Conservation (phyloP, 92 coral and sea anemone species). For the Actinernus sp. region DNA sequence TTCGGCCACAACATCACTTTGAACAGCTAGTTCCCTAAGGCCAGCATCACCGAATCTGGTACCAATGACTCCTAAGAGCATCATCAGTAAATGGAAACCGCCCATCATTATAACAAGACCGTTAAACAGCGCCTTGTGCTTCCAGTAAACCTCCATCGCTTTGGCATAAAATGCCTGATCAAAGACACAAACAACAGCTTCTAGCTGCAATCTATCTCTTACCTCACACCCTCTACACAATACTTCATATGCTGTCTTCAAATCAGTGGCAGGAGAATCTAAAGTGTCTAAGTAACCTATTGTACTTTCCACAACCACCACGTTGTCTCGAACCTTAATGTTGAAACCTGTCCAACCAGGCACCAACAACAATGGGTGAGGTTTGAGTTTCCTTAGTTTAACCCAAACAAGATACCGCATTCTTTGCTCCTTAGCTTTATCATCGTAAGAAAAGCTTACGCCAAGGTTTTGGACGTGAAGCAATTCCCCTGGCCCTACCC, state of each 20-base stretch:
- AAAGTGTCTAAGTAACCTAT: conserved; percentile 70
- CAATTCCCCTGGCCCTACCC: conserved; percentile 71
- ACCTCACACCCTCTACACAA: conserved; percentile 72
- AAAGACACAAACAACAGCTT: conserved; percentile 70
- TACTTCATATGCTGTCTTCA: conserved; percentile 76
- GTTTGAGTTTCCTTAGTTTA: conserved; percentile 69
- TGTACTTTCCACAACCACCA: conserved; percentile 67
- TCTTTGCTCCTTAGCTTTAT: conserved; percentile 36
- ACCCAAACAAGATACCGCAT: conserved; percentile 72
- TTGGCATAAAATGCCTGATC: conserved; percentile 81
- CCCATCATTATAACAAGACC: conserved; percentile 74
- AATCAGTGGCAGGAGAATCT: conserved; percentile 78
- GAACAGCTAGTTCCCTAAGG: conserved; percentile 57
- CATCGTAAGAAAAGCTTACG: conserved; percentile 39
- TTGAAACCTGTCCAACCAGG: conserved; percentile 87
- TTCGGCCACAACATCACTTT: conserved; percentile 44
- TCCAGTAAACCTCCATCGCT: conserved; percentile 73
- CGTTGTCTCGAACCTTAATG: conserved; percentile 56
- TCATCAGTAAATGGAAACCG: conserved; percentile 63
- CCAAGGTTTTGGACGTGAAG: conserved; percentile 59
- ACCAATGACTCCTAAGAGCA: conserved; percentile 69
- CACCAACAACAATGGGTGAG: conserved; percentile 74
- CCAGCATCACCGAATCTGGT: conserved; percentile 80
- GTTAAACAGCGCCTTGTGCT: conserved; percentile 48
- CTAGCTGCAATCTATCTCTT: conserved; percentile 48